These are phyloP conservation scores for Eciton burchellii DNA, from an alignment of 1,140 invertebrate genomes.

Conservation along the genomic window DNA sequence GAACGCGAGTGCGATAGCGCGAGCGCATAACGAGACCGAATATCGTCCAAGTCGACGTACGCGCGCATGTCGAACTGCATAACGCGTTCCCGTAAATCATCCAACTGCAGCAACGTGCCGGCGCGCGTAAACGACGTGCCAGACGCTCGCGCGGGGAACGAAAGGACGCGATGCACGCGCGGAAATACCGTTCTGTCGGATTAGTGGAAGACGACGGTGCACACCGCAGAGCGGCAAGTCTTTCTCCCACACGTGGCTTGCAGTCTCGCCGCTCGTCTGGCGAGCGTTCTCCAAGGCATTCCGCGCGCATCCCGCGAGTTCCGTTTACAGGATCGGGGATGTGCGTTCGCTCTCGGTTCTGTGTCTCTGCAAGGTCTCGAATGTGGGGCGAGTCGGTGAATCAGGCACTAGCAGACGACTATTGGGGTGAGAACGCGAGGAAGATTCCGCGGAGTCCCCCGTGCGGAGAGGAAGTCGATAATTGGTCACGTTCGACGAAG, in stretches of 20 bases:
- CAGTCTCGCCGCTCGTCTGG: no score
- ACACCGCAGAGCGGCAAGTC: no score
- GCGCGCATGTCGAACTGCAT: slow-evolving; percentile 59
- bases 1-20: slow-evolving; percentile 25
- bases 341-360: no score
- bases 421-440: slow-evolving; percentile 9
- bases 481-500: slow-evolving; percentile 64
- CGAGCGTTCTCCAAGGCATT: no score
- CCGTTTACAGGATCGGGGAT: no score
- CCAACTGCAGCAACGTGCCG: background rate
- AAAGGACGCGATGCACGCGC: slow-evolving; percentile 29
- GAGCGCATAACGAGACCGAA: slow-evolving; percentile 44
- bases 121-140: slow-evolving; percentile 59
- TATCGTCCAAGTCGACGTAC: slow-evolving; percentile 27
- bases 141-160: slow-evolving; percentile 28
- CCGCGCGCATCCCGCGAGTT: no score
- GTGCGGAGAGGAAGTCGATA: slow-evolving; percentile 36
- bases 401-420: no score
- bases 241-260: no score
- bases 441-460: slow-evolving; percentile 42
- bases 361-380: slow-evolving; percentile 35
- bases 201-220: slow-evolving; percentile 23
- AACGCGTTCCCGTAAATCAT: slow-evolving; percentile 67
- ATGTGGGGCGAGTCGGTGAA: slow-evolving; percentile 12
- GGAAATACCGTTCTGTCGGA: slow-evolving; percentile 21